Evolutionary conservation across 2,113 vertebrate genomes (phyloP).

Genomic region (Bos javanicus): DNA sequence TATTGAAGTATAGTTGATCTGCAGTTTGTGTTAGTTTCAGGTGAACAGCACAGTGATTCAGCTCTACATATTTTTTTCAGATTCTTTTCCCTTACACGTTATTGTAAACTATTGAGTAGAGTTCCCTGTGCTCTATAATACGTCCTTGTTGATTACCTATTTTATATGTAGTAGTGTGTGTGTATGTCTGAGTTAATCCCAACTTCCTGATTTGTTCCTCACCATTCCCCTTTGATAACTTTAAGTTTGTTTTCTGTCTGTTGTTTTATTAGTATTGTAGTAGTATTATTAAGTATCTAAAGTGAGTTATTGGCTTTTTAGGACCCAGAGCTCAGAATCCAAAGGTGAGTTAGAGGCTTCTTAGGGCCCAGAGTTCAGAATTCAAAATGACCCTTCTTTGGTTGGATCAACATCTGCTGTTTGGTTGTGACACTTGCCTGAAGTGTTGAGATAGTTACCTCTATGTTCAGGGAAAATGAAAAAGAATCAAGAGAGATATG

Average conservation of each 20-base stretch:
- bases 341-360: neutral
- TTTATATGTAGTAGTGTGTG: neutral
- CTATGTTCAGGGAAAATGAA: neutral
- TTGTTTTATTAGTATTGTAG: neutral
- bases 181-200: neutral
- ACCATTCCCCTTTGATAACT: neutral
- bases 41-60: neutral
- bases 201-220: neutral
- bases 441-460: neutral
- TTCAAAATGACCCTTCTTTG: conserved; percentile 5
- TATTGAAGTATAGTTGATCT: neutral
- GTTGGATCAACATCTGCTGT: neutral
- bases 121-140: neutral
- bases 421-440: neutral
- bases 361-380: neutral
- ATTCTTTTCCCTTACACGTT: neutral
- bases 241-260: neutral
- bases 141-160: neutral
- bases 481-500: neutral
- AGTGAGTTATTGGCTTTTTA: neutral
- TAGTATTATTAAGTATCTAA: conserved; percentile 3
- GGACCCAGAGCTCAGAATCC: neutral
- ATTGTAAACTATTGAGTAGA: neutral
- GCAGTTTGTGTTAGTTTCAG: neutral
- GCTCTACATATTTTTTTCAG: neutral